A percentile compares a stretch with the other conserved stretches of the same genome.
phyloP scores from a whole-genome alignment of 2,797 vertebrate genomes.

The Pempheris klunzingeri region DNA sequence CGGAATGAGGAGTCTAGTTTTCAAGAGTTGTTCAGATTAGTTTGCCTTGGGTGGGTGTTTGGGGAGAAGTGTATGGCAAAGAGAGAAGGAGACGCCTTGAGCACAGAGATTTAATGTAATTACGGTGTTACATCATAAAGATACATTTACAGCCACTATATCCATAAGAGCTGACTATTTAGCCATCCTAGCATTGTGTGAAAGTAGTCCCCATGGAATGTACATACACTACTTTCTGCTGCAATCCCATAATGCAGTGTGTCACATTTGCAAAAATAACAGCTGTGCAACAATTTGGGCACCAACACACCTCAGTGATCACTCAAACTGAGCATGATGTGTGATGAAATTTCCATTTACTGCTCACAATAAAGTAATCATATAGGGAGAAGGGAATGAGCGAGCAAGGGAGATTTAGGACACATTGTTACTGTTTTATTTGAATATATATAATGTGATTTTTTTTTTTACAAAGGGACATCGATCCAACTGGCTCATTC shows the following conservation, averaged over 20 bases:
- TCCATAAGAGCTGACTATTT: neutral
- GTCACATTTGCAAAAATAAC: neutral
- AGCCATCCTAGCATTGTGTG: neutral
- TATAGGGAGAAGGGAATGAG: neutral
- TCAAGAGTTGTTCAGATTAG: conserved; percentile 37
- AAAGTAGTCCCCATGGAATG: neutral
- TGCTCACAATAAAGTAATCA: neutral
- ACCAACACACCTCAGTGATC: too few species aligned
- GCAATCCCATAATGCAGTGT: neutral
- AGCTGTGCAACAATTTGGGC: neutral
- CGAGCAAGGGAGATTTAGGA: neutral
- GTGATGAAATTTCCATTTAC: neutral
- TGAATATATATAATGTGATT: conserved; percentile 1
- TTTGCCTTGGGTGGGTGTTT: conserved; percentile 41
- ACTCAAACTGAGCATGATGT: neutral
- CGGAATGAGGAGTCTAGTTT: conserved; percentile 48
- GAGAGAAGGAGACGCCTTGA: conserved; percentile 10
- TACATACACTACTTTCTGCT: too few species aligned
- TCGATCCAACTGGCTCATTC: conserved; percentile 20
- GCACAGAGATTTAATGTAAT: conserved; percentile 19
- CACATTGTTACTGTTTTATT: neutral
- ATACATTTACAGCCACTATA: conserved; percentile 1
- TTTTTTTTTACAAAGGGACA: conserved; percentile 11
- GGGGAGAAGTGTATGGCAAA: conserved; percentile 12
- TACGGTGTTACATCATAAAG: conserved; percentile 6